Evolutionary conservation across 2,888 invertebrate genomes (phyloP).

Genomic region (Drosophila imparisetae): DNA sequence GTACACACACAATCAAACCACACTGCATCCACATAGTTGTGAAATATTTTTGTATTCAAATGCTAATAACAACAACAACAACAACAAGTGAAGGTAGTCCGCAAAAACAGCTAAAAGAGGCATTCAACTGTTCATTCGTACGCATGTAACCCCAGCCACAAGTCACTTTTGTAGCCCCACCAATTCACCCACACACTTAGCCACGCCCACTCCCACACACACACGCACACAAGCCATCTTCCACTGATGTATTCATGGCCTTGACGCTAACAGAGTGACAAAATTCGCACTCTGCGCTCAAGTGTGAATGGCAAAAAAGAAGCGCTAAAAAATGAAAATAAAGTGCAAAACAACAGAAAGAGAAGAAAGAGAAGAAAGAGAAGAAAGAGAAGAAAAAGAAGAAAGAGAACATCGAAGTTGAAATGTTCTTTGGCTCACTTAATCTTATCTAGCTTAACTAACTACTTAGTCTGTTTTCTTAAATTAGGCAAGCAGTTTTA

Average conservation of each 20-base stretch:
- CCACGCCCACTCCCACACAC: conserved; percentile 39
- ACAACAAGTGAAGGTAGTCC: conserved; percentile 18
- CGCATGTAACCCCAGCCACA: not conserved
- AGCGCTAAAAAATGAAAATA: conserved; percentile 14
- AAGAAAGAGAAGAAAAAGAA: not conserved
- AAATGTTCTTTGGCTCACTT: conserved; percentile 19
- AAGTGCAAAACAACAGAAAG: conserved; percentile 17
- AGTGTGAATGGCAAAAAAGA: conserved; percentile 55
- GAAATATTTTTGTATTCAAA: conserved; percentile 77
- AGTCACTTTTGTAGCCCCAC: not conserved
- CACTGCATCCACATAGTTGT: conserved; percentile 54
- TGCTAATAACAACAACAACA: conserved; percentile 33
- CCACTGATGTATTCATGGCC: conserved; percentile 75
- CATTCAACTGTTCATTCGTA: conserved; percentile 49
- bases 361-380: not conserved
- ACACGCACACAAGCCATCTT: conserved; percentile 38
- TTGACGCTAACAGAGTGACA: conserved; percentile 80
- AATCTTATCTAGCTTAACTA: not conserved
- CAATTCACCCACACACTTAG: conserved; percentile 10
- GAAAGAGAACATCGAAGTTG: not conserved
- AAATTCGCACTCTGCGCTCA: conserved; percentile 79
- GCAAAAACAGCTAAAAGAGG: conserved; percentile 44
- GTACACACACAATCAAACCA: conserved; percentile 9
- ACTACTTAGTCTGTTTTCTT: not conserved
- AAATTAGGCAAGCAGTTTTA: not conserved